A percentile compares a stretch with the other conserved stretches of the same genome.
phyloP scores from a whole-genome alignment of 2,797 vertebrate species.

The Spheniscus humboldti region DNA sequence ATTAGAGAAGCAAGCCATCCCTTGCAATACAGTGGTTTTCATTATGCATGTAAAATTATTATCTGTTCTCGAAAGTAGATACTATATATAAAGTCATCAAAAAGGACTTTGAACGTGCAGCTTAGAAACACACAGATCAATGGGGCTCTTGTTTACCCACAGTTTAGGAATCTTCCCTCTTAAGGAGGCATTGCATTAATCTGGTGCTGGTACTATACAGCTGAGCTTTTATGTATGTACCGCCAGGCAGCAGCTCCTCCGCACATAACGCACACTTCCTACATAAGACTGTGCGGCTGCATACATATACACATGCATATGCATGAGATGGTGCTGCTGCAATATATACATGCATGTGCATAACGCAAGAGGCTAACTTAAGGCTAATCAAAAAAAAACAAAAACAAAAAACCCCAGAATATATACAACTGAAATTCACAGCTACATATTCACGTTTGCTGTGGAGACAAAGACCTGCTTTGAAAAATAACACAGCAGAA shows the following conservation, averaged over 20 bases:
- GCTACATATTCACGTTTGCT: accelerated
- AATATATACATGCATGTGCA: neutral
- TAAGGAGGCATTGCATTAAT: neutral
- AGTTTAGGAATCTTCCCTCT: neutral
- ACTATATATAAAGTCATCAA: neutral
- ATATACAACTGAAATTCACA: neutral
- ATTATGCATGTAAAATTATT: neutral
- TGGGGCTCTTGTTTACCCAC: neutral
- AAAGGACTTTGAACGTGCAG: neutral
- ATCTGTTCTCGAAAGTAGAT: neutral
- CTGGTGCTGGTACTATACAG: no score
- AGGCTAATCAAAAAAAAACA: neutral
- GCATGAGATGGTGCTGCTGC: neutral
- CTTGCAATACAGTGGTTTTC: neutral
- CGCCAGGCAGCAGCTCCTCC: neutral
- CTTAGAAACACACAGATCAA: neutral
- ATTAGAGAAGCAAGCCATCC: neutral
- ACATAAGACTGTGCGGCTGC: neutral
- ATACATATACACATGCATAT: no score
- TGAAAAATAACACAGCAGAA: neutral
- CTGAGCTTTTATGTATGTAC: neutral
- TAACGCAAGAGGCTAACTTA: accelerated
- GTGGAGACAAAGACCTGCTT: neutral
- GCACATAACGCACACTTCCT: neutral
- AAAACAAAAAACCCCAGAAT: no score